Base-by-base conservation (phyloP, 2,888 invertebrate species). In the Heterodera filipjevi region DNA sequence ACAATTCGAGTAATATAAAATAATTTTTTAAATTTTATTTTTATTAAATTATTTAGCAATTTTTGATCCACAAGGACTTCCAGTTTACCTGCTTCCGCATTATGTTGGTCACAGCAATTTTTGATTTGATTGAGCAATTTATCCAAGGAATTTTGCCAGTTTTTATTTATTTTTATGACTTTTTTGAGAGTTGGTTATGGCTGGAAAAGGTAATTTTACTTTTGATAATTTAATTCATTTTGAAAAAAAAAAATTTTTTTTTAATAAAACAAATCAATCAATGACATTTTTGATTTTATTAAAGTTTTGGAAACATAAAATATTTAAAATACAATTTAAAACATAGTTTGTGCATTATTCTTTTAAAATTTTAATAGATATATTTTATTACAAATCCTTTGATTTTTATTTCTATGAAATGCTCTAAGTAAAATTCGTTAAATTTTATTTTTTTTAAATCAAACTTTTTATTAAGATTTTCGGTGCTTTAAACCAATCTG, bases 51-150 rank as follows among this genome's bases (percentile, higher is more conserved):
- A 35, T 22, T 68, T 22, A 68, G 68, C 35, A 35, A 35, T 68
- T 68, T 35, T 5, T 68, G 33, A 35, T 32, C 33, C 68, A 68
- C 35, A 35, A 32, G 8, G 68, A 68, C 33, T 68, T 68, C 27
- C 16, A 35, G 3, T 68, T 68, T 35, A 68, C 68, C 33, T 68
- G 68, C 68, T 68, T 68, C 10, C 68, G 68, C 14, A 32, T 68
- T 32, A 32, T 68, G 68, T 32, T 68, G 14, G 22, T 32, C 19
- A 68, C 35, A 3, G 32, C 68, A 8, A 6, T 68, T 32, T 68
- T 32, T 35, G 68, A 68, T 35, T 68, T 35, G 33, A 19, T 68
- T n/a, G 33, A 68, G 35, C 68, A 35, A 27, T 68, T 68, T 35
- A 68, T 68, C 22, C 68, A 68, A 35, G 68, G 68, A 8, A 68